phyloP scores from a whole-genome alignment of 2,113 vertebrate species.

The Polypterus senegalus region DNA sequence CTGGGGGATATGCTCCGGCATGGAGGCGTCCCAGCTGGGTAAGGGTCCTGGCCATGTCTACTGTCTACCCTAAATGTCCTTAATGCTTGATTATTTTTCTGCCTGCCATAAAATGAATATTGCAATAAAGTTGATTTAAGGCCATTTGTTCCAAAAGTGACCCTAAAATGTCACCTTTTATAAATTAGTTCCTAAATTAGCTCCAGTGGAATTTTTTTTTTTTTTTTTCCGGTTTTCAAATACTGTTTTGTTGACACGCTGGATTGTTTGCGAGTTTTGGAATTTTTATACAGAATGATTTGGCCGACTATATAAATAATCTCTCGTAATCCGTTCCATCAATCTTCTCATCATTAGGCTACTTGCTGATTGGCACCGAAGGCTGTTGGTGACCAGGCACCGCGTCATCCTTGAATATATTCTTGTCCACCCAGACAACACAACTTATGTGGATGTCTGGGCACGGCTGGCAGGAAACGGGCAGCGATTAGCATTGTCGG shows the following conservation, averaged over 20 bases:
- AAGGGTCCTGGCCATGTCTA: too few species aligned
- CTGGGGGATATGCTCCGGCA: too few species aligned
- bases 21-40: too few species aligned
- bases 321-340: slow-evolving; percentile 7
- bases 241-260: slow-evolving; percentile 2
- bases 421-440: background rate
- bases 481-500: slow-evolving; percentile 8
- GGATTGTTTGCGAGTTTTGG: background rate
- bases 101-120: too few species aligned
- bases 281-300: background rate
- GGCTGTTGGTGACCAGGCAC: slow-evolving; percentile 1
- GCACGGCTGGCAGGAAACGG: background rate
- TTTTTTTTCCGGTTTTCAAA: background rate
- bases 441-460: background rate
- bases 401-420: too few species aligned
- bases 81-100: too few species aligned
- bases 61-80: too few species aligned
- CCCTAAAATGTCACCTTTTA: slow-evolving; percentile 5
- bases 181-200: slow-evolving; percentile 14
- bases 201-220: background rate
- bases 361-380: slow-evolving; percentile 6
- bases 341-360: background rate
- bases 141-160: slow-evolving; percentile 6
- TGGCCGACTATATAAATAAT: slow-evolving; percentile 12
- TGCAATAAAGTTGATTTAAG: background rate